Conservation (phyloP, 2,888 invertebrate genomes). For the Melanostoma mellinum region DNA sequence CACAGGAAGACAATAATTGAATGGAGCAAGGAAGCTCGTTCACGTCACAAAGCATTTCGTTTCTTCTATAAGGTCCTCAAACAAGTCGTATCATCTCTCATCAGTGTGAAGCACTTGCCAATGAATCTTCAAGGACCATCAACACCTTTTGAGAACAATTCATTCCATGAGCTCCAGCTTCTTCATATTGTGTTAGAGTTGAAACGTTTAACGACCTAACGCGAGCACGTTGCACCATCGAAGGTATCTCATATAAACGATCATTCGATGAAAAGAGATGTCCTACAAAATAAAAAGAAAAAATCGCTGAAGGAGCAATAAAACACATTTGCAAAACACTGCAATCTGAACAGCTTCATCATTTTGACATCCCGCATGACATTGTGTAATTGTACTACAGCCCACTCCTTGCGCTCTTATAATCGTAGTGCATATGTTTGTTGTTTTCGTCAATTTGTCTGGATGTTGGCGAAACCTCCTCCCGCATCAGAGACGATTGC, state of each 20-base stretch:
- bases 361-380: slow-evolving; percentile 59
- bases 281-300: neutral
- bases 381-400: slow-evolving; percentile 62
- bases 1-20: too few species aligned
- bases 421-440: neutral
- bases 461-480: slow-evolving; percentile 17
- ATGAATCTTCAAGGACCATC: slow-evolving; percentile 49
- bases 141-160: slow-evolving; percentile 47
- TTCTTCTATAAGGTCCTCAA: too few species aligned
- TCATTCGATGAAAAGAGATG: slow-evolving; percentile 12
- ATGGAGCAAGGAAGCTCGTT: too few species aligned
- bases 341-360: slow-evolving; percentile 18
- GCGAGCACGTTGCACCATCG: slow-evolving; percentile 47
- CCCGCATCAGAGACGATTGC: neutral
- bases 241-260: slow-evolving; percentile 31
- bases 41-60: too few species aligned
- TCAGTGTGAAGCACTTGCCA: slow-evolving; percentile 44
- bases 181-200: slow-evolving; percentile 15
- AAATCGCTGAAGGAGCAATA: neutral
- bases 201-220: slow-evolving; percentile 36
- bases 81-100: neutral
- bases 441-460: slow-evolving; percentile 65
- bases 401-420: slow-evolving; percentile 3
- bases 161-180: slow-evolving; percentile 17
- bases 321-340: slow-evolving; percentile 22